Percentiles rank a stretch among this genome's conserved stretches.
Conservation (phyloP, 92 coral and sea anemone species). For the Zoanthus gigantus region DNA sequence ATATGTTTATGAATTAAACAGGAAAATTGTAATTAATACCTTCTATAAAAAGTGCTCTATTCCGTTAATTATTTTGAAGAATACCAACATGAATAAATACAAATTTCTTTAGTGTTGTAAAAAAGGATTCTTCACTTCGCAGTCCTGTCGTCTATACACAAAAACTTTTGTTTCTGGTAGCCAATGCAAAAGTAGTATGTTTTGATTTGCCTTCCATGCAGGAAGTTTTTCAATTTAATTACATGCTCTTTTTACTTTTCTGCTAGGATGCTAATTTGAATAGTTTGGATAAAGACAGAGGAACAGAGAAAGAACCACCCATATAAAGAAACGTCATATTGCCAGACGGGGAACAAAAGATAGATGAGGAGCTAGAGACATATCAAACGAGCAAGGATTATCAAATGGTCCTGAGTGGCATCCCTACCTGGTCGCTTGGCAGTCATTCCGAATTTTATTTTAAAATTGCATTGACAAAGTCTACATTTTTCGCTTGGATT, state of each 20-base stretch:
- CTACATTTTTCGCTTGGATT: no score
- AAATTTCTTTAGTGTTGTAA: background rate
- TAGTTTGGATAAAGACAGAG: background rate
- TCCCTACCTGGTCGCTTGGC: no score
- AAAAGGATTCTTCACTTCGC: background rate
- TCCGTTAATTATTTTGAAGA: background rate
- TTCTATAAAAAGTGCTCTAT: background rate
- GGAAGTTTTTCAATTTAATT: background rate
- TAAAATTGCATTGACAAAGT: no score
- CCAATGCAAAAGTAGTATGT: background rate
- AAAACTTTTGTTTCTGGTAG: background rate
- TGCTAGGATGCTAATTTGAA: conserved; percentile 3
- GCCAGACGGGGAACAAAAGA: background rate
- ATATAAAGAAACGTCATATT: background rate
- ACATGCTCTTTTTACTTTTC: background rate
- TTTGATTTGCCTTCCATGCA: background rate
- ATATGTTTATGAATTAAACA: background rate
- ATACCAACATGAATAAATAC: background rate
- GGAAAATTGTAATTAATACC: background rate
- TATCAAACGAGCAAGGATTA: background rate
- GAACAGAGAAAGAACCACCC: background rate
- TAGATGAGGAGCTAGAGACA: background rate
- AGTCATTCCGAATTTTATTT: no score
- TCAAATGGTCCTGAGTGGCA: conserved; percentile 7
- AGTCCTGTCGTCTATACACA: background rate